Percentiles rank a stretch among this genome's conserved stretches.
phyloP scores from a whole-genome alignment of 2,113 vertebrate species.

The Cyprinodon tularosa region DNA sequence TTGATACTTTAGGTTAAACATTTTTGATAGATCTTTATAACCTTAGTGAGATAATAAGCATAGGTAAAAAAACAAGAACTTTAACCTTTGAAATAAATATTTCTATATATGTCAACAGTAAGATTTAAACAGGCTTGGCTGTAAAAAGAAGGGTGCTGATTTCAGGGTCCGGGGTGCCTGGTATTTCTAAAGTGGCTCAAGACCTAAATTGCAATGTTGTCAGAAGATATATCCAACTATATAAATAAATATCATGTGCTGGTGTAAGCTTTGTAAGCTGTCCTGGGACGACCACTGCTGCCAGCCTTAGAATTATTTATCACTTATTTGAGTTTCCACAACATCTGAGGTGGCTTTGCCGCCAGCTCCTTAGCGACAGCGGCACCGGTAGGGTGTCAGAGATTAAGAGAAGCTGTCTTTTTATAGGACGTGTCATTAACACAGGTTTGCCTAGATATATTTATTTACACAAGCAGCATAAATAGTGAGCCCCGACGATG shows the following conservation, averaged over 20 bases:
- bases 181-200: slow-evolving; percentile 49
- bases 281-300: slow-evolving; percentile 63
- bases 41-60: not conserved
- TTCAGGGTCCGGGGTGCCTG: slow-evolving; percentile 47
- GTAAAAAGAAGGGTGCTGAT: slow-evolving; percentile 30
- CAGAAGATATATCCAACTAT: slow-evolving; percentile 69
- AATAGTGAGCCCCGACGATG: slow-evolving; percentile 72
- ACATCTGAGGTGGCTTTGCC: slow-evolving; percentile 61
- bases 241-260: slow-evolving; percentile 77
- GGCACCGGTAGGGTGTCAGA: slow-evolving; percentile 66
- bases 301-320: slow-evolving; percentile 74
- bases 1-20: not conserved
- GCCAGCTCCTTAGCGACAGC: slow-evolving; percentile 57
- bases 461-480: slow-evolving; percentile 84
- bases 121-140: slow-evolving; percentile 19
- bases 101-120: not conserved
- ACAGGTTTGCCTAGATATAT: slow-evolving; percentile 80
- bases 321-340: slow-evolving; percentile 77
- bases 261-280: slow-evolving; percentile 72
- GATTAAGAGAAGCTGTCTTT: slow-evolving; percentile 77
- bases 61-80: not conserved
- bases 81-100: not conserved
- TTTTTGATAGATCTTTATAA: not conserved
- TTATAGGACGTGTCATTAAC: slow-evolving; percentile 80
- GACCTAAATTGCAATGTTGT: slow-evolving; percentile 62